These are phyloP conservation scores for Aleiodes testaceus DNA, from an alignment of 2,888 invertebrate genomes.

Conservation along the genomic window DNA sequence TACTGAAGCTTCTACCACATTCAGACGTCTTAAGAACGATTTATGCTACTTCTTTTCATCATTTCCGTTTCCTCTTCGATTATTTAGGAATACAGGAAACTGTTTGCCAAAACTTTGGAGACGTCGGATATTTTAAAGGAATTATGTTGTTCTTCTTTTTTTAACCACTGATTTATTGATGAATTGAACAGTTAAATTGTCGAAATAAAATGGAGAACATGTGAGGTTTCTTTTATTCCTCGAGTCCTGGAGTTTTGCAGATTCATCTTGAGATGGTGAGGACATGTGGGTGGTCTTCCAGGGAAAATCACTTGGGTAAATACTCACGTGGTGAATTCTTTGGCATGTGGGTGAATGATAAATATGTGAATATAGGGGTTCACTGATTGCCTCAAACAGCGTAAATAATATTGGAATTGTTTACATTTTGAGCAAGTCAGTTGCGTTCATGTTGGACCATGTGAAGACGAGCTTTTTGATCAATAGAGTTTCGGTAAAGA, in stretches of 20 bases:
- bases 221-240: background rate
- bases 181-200: no score
- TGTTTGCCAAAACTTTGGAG: constrained; percentile 32
- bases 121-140: background rate
- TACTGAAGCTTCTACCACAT: constrained; percentile 19
- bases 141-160: constrained; percentile 8
- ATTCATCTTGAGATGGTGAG: constrained; percentile 14
- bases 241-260: background rate
- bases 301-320: constrained; percentile 69
- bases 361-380: constrained; percentile 37
- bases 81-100: constrained; percentile 31
- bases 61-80: constrained; percentile 42
- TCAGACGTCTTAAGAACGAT: constrained; percentile 28
- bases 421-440: no score
- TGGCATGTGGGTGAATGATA: constrained; percentile 63
- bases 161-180: background rate
- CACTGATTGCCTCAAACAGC: background rate
- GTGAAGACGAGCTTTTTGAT: no score
- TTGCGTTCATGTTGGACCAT: no score
- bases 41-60: constrained; percentile 40
- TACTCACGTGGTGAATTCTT: constrained; percentile 67
- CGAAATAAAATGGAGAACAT: background rate
- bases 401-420: no score
- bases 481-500: no score
- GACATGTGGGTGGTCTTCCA: constrained; percentile 50